Evolutionary conservation across 1,140 invertebrate species (phyloP).

Genomic region (Arion vulgaris): DNA sequence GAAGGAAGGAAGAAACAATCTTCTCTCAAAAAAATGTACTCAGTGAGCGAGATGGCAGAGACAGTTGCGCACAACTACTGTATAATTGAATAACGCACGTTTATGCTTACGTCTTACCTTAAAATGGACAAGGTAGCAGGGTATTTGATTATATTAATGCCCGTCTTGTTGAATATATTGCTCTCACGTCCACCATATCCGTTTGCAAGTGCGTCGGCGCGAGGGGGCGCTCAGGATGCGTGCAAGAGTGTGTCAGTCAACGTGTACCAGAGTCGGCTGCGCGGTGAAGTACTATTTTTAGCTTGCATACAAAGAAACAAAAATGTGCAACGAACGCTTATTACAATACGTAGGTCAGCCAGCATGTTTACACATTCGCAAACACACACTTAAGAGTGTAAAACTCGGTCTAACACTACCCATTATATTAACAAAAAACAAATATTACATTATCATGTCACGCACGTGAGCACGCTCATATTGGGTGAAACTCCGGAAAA

Average conservation of each 20-base stretch:
- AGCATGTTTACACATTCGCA: neutral
- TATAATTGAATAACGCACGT: neutral
- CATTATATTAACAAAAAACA: no score
- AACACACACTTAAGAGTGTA: neutral
- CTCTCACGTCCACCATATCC: slow-evolving; percentile 31
- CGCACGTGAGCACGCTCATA: no score
- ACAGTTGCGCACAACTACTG: neutral
- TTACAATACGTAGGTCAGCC: neutral
- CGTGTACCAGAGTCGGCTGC: slow-evolving; percentile 17
- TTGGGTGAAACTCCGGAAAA: no score
- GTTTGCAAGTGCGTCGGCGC: slow-evolving; percentile 39
- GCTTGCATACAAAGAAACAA: slow-evolving; percentile 19
- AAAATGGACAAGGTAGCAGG: neutral
- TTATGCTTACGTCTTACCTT: neutral
- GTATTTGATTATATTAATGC: neutral
- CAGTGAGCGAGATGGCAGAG: neutral
- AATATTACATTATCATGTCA: no score
- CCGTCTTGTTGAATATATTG: neutral
- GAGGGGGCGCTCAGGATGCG: slow-evolving; percentile 37
- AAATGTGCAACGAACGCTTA: slow-evolving; percentile 11
- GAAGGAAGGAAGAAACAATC: slow-evolving; percentile 1
- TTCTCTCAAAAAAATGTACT: neutral
- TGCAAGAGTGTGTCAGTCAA: slow-evolving; percentile 36
- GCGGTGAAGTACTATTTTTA: slow-evolving; percentile 8
- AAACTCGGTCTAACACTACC: no score